Evolutionary conservation across 2,113 vertebrate genomes (phyloP), one percentile per base, ranked within the genome.

Genomic region (Dolichotis patagonum): DNA sequence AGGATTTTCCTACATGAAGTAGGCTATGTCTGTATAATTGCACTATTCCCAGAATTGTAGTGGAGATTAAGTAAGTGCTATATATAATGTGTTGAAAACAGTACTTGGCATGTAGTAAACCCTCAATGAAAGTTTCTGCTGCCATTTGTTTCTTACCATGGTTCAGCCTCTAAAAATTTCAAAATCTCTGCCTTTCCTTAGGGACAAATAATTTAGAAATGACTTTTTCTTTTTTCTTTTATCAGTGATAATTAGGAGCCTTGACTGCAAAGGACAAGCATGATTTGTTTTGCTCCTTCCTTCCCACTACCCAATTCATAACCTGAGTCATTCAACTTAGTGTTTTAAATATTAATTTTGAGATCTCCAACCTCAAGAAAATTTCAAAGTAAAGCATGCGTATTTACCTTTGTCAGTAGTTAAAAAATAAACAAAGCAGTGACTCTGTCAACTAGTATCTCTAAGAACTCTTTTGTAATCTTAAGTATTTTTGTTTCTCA

Each of bases 201-300:
- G 94, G 62, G 38, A 41, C 10, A 86, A 65, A 90, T 73, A 83
- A 90, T 73, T 84, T 91, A 56, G 28, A 95, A 93, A 49, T 88
- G 3, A 24, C 80, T 28, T 75, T 19, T 41, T 54, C 11, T 54
- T 69, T 58, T 77, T 88, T 88, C 32, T 85, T 6, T 93, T 26
- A 26, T 95, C 58, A 58, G 1, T 91, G 86, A 80, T 81, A 93
- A 80, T 67, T 54, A 75, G 26, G 38, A 77, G 6, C 19, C 83
- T 73, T 88, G 54, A 94, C 38, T 75, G 3, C 7, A 91, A 92
- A 88, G 69, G 49, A 90, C 65, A 83, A 69, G 26, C 24, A 83
- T 83, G 35, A 62, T 85, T 82, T 83, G 14, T 69, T 87, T 95
- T 88, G 63, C 24, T 88, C 10, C 67, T 80, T 41, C 75, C 35